Base-by-base conservation (phyloP, 2,888 invertebrate genomes). In the Sesia apiformis region DNA sequence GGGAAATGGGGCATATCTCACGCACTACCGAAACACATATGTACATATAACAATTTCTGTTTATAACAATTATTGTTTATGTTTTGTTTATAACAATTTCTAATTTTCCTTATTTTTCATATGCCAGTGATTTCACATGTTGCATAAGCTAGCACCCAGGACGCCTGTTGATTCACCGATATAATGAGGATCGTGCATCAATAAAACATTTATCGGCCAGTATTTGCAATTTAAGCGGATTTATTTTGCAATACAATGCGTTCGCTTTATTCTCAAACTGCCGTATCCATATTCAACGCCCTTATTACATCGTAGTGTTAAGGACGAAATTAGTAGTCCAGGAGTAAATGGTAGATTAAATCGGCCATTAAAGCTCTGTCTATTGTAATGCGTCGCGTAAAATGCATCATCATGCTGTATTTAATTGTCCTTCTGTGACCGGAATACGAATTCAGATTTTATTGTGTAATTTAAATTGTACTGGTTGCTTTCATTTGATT, bases 361-460 rank as follows among this genome's bases (percentile, higher is more conserved):
- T 70, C 64, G 62, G 55, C 56, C 60, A 61, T 66, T 72, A 60
- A 71, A 63, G 64, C 64, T 62, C 38, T 5, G 50, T 66, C 63
- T 59, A 72, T 75, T 72, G 68, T 76, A 72, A 78, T 76, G 71
- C 70, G 61, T 60, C 65, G 64, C 67, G 66, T 75, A 62, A 74
- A 70, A 72, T 72, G 76, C 72, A 70, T 70, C 71, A 74, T 76
- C 72, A 72, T 74, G 74, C 67, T 63, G 63, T 67, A 70, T 78
- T 76, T 80, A 79, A 82, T 78, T 74, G 78, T 63, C 70, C 69
- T 71, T 72, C 72, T 81, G 75, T 75, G 78, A 72, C 64, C 59
- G 53, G 77, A 59, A 73, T 78, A 65, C 64, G 63, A 68, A 81
- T 62, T 66, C 62, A 57, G 58, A 62, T 53, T 62, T 67, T 69